Percentiles rank a stretch among this genome's conserved stretches.
phyloP scores from a whole-genome alignment of 1,140 invertebrate genomes.

The Neelides sp. region DNA sequence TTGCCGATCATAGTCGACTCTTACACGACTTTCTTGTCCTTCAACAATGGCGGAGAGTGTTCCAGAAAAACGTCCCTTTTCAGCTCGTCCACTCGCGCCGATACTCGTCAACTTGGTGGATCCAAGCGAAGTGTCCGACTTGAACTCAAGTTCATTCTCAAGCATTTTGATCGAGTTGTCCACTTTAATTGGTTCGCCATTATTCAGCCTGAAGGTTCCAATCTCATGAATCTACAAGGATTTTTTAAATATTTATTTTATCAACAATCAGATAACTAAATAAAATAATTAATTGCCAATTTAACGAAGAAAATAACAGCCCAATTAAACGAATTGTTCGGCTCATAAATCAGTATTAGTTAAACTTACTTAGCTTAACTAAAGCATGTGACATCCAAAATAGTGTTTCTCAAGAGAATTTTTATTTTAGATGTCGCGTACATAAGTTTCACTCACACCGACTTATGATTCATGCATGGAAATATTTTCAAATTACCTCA shows the following conservation, averaged over 20 bases:
- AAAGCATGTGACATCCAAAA: too few species aligned
- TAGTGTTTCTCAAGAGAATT: too few species aligned
- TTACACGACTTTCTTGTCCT: too few species aligned
- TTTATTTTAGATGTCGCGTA: too few species aligned
- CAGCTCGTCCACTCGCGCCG: too few species aligned
- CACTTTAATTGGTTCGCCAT: constrained; percentile 3
- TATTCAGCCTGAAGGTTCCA: constrained; percentile 9
- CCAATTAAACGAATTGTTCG: neutral
- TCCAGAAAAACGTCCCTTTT: too few species aligned
- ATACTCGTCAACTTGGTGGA: neutral
- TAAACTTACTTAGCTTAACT: too few species aligned
- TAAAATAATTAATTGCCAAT: neutral
- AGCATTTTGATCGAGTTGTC: neutral
- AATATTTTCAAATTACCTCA: constrained; percentile 12
- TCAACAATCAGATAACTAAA: neutral
- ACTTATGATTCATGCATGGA: too few species aligned
- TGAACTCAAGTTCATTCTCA: neutral
- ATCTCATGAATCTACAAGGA: constrained; percentile 3
- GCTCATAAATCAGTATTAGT: too few species aligned
- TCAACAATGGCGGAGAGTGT: too few species aligned
- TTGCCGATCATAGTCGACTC: too few species aligned
- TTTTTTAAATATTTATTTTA: neutral
- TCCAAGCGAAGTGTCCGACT: neutral
- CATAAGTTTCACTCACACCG: too few species aligned
- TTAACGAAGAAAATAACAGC: neutral